A percentile compares a stretch with the other conserved stretches of the same genome.
Conservation (phyloP, 2,888 invertebrate genomes). For the Apamea sordens region DNA sequence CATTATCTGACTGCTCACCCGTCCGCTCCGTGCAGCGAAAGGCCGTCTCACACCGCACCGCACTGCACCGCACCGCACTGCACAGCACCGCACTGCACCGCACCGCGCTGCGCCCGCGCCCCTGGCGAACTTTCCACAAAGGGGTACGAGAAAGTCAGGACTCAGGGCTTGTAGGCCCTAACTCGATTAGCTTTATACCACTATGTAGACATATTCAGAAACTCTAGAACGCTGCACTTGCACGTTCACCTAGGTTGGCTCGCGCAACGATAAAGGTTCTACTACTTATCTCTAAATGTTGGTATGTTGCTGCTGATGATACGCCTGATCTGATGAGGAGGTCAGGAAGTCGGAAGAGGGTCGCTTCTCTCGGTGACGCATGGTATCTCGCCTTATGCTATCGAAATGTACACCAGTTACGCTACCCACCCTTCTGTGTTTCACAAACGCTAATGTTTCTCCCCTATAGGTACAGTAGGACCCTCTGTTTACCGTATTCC, state of each 20-base stretch:
- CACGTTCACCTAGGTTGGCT: too few species aligned
- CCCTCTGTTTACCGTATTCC: background rate
- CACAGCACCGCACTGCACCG: background rate
- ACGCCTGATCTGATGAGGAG: background rate
- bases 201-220: conserved; percentile 13
- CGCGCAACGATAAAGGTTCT: background rate
- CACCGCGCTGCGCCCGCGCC: background rate
- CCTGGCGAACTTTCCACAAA: conserved; percentile 49
- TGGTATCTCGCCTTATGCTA: background rate
- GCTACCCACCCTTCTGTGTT: background rate
- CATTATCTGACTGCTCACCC: background rate
- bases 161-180: conserved; percentile 16
- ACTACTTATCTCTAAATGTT: background rate
- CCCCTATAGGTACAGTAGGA: background rate
- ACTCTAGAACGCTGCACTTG: background rate
- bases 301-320: background rate
- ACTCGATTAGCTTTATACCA: conserved; percentile 33
- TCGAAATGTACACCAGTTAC: background rate
- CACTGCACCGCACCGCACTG: background rate
- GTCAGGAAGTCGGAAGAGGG: background rate
- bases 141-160: conserved; percentile 45
- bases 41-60: background rate
- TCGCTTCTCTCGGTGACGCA: background rate
- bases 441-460: background rate
- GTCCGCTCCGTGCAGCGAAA: background rate